Percentiles rank a stretch among this genome's conserved stretches.
These are phyloP conservation scores for Raphicerus campestris DNA, from an alignment of 2,113 vertebrate species.

Conservation along the genomic window DNA sequence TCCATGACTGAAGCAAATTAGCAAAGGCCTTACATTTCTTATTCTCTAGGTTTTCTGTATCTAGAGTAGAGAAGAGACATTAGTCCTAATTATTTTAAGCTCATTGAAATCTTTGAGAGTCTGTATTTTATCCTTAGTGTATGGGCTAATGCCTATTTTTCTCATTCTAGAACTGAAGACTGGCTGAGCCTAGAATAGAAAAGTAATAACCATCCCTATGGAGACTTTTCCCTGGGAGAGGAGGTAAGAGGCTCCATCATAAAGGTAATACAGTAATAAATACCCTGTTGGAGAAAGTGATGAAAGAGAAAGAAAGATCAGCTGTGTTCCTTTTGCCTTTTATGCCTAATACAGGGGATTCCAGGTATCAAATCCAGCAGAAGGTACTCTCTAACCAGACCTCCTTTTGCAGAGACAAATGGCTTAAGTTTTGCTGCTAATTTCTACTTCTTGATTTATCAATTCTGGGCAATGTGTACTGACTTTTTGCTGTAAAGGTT, in stretches of 20 bases:
- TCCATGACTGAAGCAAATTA: not conserved
- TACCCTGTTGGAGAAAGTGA: not conserved
- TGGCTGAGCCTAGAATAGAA: not conserved
- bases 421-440: not conserved
- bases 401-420: not conserved
- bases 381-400: not conserved
- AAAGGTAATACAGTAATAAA: not conserved
- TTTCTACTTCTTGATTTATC: not conserved
- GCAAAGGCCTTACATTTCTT: not conserved
- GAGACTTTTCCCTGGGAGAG: conserved; percentile 44
- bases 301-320: not conserved
- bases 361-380: not conserved
- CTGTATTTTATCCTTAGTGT: not conserved
- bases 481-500: not conserved
- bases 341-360: not conserved
- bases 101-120: not conserved
- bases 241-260: not conserved
- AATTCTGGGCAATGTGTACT: not conserved
- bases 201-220: conserved; percentile 47
- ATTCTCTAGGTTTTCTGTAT: not conserved
- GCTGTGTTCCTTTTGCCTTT: not conserved
- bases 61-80: not conserved
- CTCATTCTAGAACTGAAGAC: not conserved
- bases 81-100: conserved; percentile 16
- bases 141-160: not conserved